A percentile compares a stretch with the other conserved stretches of the same genome.
Conservation (phyloP, 2,113 vertebrate species). For the Albula goreensis region DNA sequence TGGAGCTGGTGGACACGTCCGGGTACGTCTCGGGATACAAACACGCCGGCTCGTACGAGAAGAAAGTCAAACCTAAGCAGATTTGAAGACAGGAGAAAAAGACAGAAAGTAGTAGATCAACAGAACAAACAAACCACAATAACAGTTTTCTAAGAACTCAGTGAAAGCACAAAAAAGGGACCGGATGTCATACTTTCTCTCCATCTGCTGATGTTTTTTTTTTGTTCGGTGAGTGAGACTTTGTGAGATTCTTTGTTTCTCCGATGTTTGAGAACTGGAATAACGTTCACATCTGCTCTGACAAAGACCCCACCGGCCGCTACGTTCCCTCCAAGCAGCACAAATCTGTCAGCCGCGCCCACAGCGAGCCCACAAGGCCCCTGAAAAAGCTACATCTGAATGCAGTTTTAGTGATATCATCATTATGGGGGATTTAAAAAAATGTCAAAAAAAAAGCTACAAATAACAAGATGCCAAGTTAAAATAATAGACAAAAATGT, state of each 20-base stretch:
- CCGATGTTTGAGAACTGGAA: conserved; percentile 73
- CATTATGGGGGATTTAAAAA: conserved; percentile 43
- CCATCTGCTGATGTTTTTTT: conserved; percentile 44
- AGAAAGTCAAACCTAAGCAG: conserved; percentile 81
- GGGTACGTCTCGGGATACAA: conserved; percentile 96
- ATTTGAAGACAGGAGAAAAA: conserved; percentile 53
- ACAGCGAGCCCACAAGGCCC: conserved; percentile 42
- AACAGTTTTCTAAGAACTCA: conserved; percentile 54
- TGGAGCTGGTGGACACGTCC: conserved; percentile 86
- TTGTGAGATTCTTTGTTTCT: conserved; percentile 56
- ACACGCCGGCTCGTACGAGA: conserved; percentile 89
- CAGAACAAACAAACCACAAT: conserved; percentile 39
- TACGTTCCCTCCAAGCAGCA: conserved; percentile 69
- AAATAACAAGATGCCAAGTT: conserved; percentile 51
- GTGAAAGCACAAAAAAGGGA: conserved; percentile 66
- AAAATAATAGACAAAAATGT: conserved; percentile 37
- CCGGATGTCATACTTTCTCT: conserved; percentile 60
- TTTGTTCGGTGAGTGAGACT: conserved; percentile 44
- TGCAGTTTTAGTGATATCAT: conserved; percentile 40
- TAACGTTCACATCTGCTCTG: conserved; percentile 74
- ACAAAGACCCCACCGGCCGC: conserved; percentile 67
- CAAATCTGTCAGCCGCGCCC: conserved; percentile 56
- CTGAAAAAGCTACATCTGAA: conserved; percentile 42
- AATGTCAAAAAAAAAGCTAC: conserved; percentile 55
- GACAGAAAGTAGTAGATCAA: conserved; percentile 45